phyloP scores from a whole-genome alignment of 2,797 vertebrate genomes.

The Bovichtus diacanthus region DNA sequence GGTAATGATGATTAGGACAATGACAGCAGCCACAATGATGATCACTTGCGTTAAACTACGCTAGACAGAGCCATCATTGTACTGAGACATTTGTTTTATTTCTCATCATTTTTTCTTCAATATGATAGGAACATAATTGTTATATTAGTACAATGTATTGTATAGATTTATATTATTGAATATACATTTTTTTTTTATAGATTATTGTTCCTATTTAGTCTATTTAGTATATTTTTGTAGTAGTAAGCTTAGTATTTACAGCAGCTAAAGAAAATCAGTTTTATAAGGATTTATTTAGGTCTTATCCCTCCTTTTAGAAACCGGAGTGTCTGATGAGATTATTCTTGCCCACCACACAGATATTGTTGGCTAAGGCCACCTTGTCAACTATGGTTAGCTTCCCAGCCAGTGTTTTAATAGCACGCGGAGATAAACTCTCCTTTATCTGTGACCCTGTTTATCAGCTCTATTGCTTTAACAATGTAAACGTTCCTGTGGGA shows the following conservation, averaged over 20 bases:
- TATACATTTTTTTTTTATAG: no score
- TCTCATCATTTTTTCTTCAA: background rate
- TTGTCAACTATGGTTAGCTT: slow-evolving; percentile 51
- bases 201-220: background rate
- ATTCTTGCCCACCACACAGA: slow-evolving; percentile 19
- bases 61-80: slow-evolving; percentile 47
- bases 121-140: background rate
- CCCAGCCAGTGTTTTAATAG: slow-evolving; percentile 48
- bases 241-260: background rate
- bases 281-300: background rate
- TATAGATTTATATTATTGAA: no score
- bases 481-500: slow-evolving; percentile 73
- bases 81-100: background rate
- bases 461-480: slow-evolving; percentile 66
- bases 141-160: no score
- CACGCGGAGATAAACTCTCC: slow-evolving; percentile 62
- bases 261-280: background rate
- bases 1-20: slow-evolving; percentile 50
- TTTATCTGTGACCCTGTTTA: slow-evolving; percentile 74
- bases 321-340: slow-evolving; percentile 28
- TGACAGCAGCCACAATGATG: slow-evolving; percentile 35
- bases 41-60: slow-evolving; percentile 28
- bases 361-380: slow-evolving; percentile 47
- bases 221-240: background rate
- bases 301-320: slow-evolving; percentile 1